Base-by-base conservation (phyloP, 2,113 vertebrate species). In the Pungitius pungitius region DNA sequence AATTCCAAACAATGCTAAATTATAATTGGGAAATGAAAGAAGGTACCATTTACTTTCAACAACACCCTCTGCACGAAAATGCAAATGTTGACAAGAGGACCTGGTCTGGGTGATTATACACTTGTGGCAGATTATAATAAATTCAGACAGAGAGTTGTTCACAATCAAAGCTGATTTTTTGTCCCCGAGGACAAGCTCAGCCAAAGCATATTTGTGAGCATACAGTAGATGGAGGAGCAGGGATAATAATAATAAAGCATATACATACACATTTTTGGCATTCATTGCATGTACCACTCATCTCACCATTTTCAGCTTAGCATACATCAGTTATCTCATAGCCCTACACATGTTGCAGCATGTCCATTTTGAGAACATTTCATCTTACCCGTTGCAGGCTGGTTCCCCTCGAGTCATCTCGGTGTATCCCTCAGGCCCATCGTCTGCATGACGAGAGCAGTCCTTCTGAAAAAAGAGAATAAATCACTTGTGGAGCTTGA, bases 141-240 rank as follows among this genome's bases (percentile, higher is more conserved):
- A 90, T 85, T 88, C 83, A 65, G 78, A 62, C 86, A 71, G 75
- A 71, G 73, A 73, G 56, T 69, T 89, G 82, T 89, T 90, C 87
- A 85, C 84, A 87, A 69, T 88, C 76, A 84, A 58, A 84, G 75
- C 51, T 18, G 18, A 30, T 69, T 78, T 63, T 80, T 47, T 65
- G 68, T 84, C 77, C 86, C 84, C 2, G 3, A 74, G 85, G 84
- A 85, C 65, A 73, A 27, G 35, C 63, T 65, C 27, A 69, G 80
- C 47, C 43, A 13, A 72, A 39, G 49, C 60, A n/a, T 45, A 84
- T 78, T 76, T 90, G 85, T 84, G 85, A 90, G 76, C 13, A 1
- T 42, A 85, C 54, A 72, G 18, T 37, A 40, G 52, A 64, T 24
- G 26, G n/a, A 80, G 58, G 35, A 52, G 54, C 18, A 6, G 35